Conservation (phyloP, 2,888 invertebrate species). For the Sclerodermus sp. region DNA sequence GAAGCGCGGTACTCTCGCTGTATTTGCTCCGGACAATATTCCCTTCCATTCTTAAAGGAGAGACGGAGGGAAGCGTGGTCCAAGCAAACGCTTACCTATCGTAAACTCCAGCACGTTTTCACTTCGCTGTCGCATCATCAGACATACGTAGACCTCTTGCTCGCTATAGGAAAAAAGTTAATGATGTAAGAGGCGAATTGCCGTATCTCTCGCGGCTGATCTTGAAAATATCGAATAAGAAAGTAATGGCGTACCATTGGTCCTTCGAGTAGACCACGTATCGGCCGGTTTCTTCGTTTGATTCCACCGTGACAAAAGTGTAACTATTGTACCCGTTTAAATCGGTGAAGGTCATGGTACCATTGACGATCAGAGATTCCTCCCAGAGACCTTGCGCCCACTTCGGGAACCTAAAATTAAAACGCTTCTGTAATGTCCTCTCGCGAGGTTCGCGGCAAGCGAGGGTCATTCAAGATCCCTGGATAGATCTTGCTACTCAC, state of each 20-base stretch:
- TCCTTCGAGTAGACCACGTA: conserved; percentile 58
- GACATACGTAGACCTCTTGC: conserved; percentile 63
- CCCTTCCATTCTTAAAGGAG: too few species aligned
- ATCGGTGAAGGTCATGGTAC: conserved; percentile 58
- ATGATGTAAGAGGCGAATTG: too few species aligned
- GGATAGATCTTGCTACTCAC: conserved; percentile 40
- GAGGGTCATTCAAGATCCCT: too few species aligned
- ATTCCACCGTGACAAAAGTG: conserved; percentile 56
- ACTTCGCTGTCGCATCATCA: conserved; percentile 64
- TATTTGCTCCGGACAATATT: too few species aligned
- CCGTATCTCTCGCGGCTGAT: too few species aligned
- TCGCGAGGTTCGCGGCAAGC: neutral
- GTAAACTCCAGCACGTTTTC: conserved; percentile 65
- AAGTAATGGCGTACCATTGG: conserved; percentile 55
- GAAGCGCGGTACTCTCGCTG: too few species aligned
- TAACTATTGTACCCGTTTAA: conserved; percentile 58
- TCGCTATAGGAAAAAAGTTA: conserved; percentile 57
- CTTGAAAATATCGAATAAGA: neutral
- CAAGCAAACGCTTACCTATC: conserved; percentile 37
- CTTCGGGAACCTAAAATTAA: conserved; percentile 60
- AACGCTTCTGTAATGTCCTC: neutral
- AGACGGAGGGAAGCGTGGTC: too few species aligned
- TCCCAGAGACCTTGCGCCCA: conserved; percentile 70
- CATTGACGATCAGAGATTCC: conserved; percentile 58
- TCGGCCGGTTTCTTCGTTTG: conserved; percentile 53